Evolutionary conservation across 2,888 invertebrate genomes (phyloP), one percentile per base, ranked within the genome.

Genomic region (Drosophila helvetica): DNA sequence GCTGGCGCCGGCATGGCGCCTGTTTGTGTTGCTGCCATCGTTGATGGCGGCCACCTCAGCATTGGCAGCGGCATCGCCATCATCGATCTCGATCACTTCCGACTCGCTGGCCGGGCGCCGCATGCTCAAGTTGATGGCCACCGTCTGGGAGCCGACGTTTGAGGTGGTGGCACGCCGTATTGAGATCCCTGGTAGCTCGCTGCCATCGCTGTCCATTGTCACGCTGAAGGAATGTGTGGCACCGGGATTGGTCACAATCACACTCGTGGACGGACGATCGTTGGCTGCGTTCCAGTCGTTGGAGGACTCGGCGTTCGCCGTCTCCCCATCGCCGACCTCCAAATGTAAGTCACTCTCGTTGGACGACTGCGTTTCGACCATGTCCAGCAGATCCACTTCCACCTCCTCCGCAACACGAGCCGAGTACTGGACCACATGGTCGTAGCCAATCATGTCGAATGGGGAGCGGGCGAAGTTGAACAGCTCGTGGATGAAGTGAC

Each of bases 401-500:
- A 90, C 86, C 63, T 90, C 91, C 43, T 90, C 90, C 19, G 88
- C 81, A 10, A 80, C 79, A 17, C 86, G 89, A 79, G 93, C 93
- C 0, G 94, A 93, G 90, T 96, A 96, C 74, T 94, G 94, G 22
- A 95, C 94, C 79, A 94, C 93, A 22, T 95, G 93, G 90, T 96
- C 96, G 87, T 96, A 96, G n/a, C 96, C 96, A 59, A 95, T 93
- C 94, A 98, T 94, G 89, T 97, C 97, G 90, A 95, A 96, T 0
- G 97, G 96, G 12, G 97, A 97, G 30, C 96, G 94, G 38, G 98
- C 97, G 92, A 96, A 98, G 90, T 95, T 95, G 83, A 95, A 94
- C 70, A 98, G 94, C 90, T 98, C 98, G 90, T 98, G 98, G 38
- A 97, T 94, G 90, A 98, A 98, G 91, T 98, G 98, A 65, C 95